Percentiles rank a stretch among this genome's conserved stretches.
These are phyloP conservation scores for Stratiolaelaps scimitus DNA, from an alignment of 1,140 invertebrate genomes.

Conservation along the genomic window DNA sequence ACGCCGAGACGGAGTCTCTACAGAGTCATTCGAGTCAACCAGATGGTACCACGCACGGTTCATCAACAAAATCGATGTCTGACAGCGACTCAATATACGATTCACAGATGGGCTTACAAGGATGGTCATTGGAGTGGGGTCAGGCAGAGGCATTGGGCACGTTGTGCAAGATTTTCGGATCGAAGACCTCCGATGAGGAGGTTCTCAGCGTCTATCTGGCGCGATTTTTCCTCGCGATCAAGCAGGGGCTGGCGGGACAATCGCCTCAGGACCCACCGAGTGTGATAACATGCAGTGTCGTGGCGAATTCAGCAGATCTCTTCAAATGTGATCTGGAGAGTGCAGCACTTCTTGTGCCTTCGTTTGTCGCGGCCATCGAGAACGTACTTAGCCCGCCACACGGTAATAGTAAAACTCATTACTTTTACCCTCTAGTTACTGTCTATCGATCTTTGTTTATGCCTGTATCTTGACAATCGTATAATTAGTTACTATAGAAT, in stretches of 20 bases:
- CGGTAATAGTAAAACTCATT: neutral
- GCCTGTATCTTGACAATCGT: too few species aligned
- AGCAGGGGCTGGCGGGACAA: constrained; percentile 55
- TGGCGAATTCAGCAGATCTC: constrained; percentile 25
- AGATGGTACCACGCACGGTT: neutral
- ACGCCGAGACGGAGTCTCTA: neutral
- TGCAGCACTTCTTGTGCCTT: constrained; percentile 2
- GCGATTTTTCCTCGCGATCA: constrained; percentile 79
- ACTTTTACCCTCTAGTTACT: neutral
- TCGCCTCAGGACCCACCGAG: constrained; percentile 7
- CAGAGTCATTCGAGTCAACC: constrained; percentile 2
- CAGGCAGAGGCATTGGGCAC: constrained; percentile 87
- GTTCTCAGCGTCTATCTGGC: constrained; percentile 86
- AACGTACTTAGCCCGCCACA: constrained; percentile 2
- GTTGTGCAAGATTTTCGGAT: constrained; percentile 85
- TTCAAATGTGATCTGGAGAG: constrained; percentile 22
- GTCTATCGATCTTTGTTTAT: neutral
- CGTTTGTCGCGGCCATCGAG: constrained; percentile 4
- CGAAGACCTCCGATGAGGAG: constrained; percentile 88
- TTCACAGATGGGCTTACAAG: neutral
- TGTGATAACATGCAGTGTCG: constrained; percentile 6
- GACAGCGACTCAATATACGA: constrained; percentile 31
- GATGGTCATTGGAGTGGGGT: constrained; percentile 52
- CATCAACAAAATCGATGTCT: constrained; percentile 25
- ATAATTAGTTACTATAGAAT: too few species aligned